phyloP scores from a whole-genome alignment of 2,113 vertebrate genomes.

The Eretmochelys imbricata region DNA sequence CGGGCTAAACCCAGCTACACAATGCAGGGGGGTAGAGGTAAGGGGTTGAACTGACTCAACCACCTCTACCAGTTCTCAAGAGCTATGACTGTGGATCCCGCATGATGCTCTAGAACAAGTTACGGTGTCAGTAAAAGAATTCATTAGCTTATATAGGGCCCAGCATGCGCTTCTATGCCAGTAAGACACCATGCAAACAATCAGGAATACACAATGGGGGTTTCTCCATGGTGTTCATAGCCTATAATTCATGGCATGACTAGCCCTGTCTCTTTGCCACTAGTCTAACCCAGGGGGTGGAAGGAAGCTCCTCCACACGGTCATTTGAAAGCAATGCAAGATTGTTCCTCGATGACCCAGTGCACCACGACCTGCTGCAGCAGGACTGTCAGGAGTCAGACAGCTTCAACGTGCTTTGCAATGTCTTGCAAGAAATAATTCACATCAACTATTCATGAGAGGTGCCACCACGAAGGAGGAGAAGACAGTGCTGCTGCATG shows the following conservation, averaged over 20 bases:
- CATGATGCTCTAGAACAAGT: rapidly evolving
- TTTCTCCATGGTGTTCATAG: not conserved
- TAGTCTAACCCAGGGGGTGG: not conserved
- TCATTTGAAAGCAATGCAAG: not conserved
- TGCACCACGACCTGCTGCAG: rapidly evolving
- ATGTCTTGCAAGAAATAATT: not conserved
- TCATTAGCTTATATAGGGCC: rapidly evolving
- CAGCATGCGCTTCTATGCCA: rapidly evolving
- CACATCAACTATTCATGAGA: not conserved
- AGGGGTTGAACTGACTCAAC: not conserved
- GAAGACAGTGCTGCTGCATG: not conserved
- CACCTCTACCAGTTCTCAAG: not conserved
- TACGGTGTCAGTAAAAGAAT: rapidly evolving
- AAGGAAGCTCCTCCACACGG: rapidly evolving
- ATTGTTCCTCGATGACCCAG: rapidly evolving
- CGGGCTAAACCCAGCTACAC: not conserved
- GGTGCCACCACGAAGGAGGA: not conserved
- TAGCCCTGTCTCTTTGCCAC: not conserved
- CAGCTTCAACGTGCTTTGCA: not conserved
- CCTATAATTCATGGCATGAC: rapidly evolving
- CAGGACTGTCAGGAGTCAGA: rapidly evolving
- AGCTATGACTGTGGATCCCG: rapidly evolving
- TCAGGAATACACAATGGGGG: not conserved
- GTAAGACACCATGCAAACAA: rapidly evolving
- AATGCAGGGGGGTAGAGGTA: not conserved